Evolutionary conservation across 2,888 invertebrate species (phyloP), one percentile per base, ranked within the genome.

Genomic region (Exephanes ischioxanthus): DNA sequence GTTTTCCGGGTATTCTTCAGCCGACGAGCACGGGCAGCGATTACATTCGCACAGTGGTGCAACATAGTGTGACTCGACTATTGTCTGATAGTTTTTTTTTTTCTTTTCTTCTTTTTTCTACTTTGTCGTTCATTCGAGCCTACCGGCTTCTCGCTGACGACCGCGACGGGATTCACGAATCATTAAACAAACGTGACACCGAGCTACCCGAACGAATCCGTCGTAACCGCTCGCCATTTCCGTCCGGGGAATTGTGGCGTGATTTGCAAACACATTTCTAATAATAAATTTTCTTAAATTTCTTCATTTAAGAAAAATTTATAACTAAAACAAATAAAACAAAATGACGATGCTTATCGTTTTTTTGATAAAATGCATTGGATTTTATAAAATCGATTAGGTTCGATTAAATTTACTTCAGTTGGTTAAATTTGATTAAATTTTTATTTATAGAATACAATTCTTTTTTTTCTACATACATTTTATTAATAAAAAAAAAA

Each of bases 101-200:
- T 58, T 63, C 14, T 26, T 16, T 30, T 58, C 41, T 66, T 55
- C 48, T 72, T 55, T 22, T 22, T 2, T 41, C 30, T 37, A 68
- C 67, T 68, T 22, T 45, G 67, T 19, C 22, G 37, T n/a, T 11
- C 58, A 22, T 45, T 67, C 67, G 67, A 67, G n/a, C 37, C 80
- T 61, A 61, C 73, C 72, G 58, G 78, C 66, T 75, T 77, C 67
- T 45, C 61, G 73, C 58, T 26, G 45, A 63, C 61, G 48, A 78
- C 72, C 66, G 67, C 72, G 58, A 86, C 85, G 83, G 85, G 85
- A 86, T 86, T 86, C 66, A 86, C 85, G 85, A 86, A 86, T 80
- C 85, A 86, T 86, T 86, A 86, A 86, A 83, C 85, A 85, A 85
- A 83, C 80, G 80, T 83, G 81, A 83, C 79, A 80, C 76, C 66